Evolutionary conservation across 2,113 vertebrate genomes (phyloP).

Genomic region (Lycaon pictus): DNA sequence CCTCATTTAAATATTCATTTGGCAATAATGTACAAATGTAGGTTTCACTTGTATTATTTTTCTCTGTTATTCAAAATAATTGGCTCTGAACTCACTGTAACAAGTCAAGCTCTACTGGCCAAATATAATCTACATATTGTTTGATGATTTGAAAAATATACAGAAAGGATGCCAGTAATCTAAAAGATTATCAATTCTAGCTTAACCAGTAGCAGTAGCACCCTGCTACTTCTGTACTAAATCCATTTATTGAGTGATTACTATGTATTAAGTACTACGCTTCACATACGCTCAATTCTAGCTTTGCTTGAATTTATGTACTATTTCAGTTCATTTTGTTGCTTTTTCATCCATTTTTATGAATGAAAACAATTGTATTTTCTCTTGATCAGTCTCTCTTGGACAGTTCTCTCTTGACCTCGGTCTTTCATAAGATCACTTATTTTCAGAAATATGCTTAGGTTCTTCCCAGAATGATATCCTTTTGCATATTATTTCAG

Average conservation of each 20-base stretch:
- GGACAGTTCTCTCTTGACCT: background rate
- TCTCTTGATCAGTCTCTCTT: background rate
- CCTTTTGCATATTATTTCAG: slow-evolving; percentile 9
- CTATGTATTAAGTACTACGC: background rate
- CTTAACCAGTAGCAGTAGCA: background rate
- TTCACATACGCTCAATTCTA: background rate
- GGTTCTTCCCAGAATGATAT: background rate
- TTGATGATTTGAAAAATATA: background rate
- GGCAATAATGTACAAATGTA: background rate
- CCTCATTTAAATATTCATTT: slow-evolving; percentile 25
- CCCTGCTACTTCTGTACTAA: background rate
- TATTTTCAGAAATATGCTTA: slow-evolving; percentile 49
- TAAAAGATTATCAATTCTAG: background rate
- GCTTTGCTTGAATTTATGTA: background rate
- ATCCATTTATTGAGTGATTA: background rate
- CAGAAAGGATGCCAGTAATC: background rate
- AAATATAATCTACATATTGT: slow-evolving; percentile 24
- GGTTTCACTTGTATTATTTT: slow-evolving; percentile 20
- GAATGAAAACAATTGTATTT: background rate
- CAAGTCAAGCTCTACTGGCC: background rate
- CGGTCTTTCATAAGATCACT: background rate
- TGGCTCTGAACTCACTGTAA: slow-evolving; percentile 50
- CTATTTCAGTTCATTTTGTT: background rate
- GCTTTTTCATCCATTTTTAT: background rate
- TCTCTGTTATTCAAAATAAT: slow-evolving; percentile 11